phyloP scores from a whole-genome alignment of 2,113 vertebrate genomes.

The Azemiops feae region DNA sequence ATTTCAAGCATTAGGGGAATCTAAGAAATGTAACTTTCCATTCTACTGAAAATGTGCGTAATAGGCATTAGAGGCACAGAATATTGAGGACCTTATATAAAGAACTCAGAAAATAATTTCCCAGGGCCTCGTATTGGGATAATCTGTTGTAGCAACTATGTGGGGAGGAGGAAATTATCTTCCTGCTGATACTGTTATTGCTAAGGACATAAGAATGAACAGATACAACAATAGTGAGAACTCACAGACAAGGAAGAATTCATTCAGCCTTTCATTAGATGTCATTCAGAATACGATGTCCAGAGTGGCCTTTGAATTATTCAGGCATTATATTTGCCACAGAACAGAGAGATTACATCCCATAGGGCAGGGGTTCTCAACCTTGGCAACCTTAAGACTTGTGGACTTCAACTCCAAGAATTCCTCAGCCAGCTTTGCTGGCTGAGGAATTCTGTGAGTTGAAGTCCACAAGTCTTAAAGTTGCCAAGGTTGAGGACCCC shows the following conservation, averaged over 20 bases:
- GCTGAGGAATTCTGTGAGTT: no score
- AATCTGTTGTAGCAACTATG: background rate
- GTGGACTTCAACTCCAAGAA: no score
- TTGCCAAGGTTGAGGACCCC: no score
- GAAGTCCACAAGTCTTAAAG: no score
- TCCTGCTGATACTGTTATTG: background rate
- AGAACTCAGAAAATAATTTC: background rate
- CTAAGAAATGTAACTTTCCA: background rate
- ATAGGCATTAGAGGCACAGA: background rate
- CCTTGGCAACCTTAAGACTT: no score
- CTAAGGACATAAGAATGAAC: background rate
- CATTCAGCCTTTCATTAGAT: background rate
- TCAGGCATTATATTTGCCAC: background rate
- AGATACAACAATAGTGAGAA: background rate
- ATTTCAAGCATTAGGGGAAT: background rate
- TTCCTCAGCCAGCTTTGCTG: no score
- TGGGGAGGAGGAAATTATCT: background rate
- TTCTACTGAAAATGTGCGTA: background rate
- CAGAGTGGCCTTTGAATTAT: background rate
- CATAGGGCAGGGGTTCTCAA: no score
- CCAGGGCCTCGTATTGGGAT: background rate
- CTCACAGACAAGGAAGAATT: background rate
- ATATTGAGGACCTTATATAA: background rate
- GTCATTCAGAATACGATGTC: background rate
- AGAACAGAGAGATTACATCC: background rate